Percentiles rank a stretch among this genome's conserved stretches.
Conservation (phyloP, 2,888 invertebrate genomes). For the Sinotaia quadrata region DNA sequence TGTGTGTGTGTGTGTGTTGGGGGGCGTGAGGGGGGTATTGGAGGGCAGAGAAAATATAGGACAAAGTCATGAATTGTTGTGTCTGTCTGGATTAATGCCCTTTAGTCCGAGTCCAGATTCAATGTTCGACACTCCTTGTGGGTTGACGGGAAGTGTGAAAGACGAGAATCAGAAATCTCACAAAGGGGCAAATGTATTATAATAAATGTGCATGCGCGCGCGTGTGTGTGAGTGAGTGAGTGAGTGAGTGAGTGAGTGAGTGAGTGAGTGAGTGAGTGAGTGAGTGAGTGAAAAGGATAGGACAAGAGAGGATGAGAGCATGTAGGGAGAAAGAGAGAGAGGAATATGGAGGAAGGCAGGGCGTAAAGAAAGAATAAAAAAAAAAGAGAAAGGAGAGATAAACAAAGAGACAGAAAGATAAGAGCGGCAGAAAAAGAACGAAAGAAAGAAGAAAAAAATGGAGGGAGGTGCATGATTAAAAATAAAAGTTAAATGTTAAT, state of each 20-base stretch:
- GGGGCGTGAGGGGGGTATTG: no score
- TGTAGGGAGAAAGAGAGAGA: background rate
- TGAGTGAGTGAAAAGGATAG: background rate
- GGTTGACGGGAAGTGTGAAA: no score
- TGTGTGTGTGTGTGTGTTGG: no score
- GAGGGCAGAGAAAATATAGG: no score
- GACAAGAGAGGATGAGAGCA: background rate
- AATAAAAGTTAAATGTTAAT: no score
- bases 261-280: background rate
- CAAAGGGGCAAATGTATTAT: background rate
- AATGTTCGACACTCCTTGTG: no score
- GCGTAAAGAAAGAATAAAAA: background rate
- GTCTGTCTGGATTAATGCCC: no score
- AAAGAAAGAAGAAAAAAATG: background rate
- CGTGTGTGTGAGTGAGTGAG: background rate
- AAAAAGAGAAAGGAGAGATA: background rate
- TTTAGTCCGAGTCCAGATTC: no score
- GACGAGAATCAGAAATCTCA: no score
- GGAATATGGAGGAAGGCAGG: background rate
- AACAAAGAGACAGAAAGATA: background rate
- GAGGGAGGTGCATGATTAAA: no score
- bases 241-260: conserved; percentile 2
- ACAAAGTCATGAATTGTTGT: no score
- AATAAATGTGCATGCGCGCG: background rate
- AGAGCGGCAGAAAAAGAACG: background rate